Conservation (phyloP, 1,140 invertebrate species). For the Linepithema humile region DNA sequence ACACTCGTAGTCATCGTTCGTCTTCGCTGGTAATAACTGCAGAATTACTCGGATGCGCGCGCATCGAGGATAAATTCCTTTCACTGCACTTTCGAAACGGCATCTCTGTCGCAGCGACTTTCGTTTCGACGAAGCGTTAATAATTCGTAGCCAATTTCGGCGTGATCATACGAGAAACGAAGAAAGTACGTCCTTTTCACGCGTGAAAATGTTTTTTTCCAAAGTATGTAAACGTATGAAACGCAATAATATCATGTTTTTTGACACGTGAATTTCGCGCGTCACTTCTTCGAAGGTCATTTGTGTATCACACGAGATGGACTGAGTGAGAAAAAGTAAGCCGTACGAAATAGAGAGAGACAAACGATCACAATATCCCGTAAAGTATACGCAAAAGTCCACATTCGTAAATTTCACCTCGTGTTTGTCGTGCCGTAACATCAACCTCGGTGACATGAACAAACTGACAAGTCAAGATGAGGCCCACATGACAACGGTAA, state of each 20-base stretch:
- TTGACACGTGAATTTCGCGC: background rate
- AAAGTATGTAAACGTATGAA: background rate
- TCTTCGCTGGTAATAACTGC: too few species aligned
- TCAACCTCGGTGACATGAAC: conserved; percentile 60
- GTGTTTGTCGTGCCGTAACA: too few species aligned
- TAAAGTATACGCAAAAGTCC: too few species aligned
- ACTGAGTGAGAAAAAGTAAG: background rate
- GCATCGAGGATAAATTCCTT: background rate
- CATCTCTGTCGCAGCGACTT: too few species aligned
- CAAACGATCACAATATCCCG: too few species aligned
- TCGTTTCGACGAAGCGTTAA: background rate
- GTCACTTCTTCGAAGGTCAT: background rate
- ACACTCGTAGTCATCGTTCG: background rate
- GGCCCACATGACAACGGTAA: conserved; percentile 80
- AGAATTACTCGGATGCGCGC: too few species aligned
- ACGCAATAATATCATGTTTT: too few species aligned
- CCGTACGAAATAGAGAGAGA: background rate
- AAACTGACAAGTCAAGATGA: conserved; percentile 75
- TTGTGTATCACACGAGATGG: background rate
- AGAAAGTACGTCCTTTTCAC: background rate
- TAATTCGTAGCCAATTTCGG: background rate
- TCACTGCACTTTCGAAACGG: background rate
- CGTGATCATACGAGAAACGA: background rate
- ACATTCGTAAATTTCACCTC: background rate
- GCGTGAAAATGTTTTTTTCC: background rate